phyloP scores from a whole-genome alignment of 2,888 invertebrate species.

The Gisinianus flammeolus region DNA sequence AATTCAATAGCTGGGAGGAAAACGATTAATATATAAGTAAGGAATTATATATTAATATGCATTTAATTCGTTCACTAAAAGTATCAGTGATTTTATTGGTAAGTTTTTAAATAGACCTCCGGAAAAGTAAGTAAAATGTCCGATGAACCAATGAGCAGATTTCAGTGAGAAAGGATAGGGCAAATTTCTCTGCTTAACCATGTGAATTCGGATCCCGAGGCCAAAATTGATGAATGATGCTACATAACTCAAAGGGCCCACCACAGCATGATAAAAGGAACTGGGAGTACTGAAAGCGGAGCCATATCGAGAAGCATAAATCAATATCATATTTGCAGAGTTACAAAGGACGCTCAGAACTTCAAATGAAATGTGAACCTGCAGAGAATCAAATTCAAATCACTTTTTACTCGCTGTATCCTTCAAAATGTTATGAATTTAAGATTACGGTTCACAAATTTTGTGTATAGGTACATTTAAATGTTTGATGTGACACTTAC shows the following conservation, averaged over 20 bases:
- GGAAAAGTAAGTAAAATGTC: neutral
- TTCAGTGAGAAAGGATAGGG: neutral
- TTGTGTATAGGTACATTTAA: too few species aligned
- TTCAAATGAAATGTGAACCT: conserved; percentile 12
- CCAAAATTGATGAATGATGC: neutral
- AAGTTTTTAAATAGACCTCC: conserved; percentile 7
- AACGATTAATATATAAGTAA: too few species aligned
- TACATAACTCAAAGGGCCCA: neutral
- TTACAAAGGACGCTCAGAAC: neutral
- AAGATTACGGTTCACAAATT: neutral
- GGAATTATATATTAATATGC: too few species aligned
- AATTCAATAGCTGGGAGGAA: neutral
- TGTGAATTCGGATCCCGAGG: neutral
- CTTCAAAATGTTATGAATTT: neutral
- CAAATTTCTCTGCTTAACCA: too few species aligned
- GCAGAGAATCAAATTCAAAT: neutral
- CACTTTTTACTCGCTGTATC: too few species aligned
- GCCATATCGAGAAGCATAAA: neutral
- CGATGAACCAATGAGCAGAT: neutral
- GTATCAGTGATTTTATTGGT: neutral
- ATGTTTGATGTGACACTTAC: too few species aligned
- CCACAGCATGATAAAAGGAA: neutral
- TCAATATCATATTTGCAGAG: neutral
- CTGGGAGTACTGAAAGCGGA: neutral
- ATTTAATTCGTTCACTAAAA: too few species aligned